Percentiles rank a stretch among this genome's conserved stretches.
Evolutionary conservation across 2,797 vertebrate genomes (phyloP).

Genomic region (Labeo calbasu): DNA sequence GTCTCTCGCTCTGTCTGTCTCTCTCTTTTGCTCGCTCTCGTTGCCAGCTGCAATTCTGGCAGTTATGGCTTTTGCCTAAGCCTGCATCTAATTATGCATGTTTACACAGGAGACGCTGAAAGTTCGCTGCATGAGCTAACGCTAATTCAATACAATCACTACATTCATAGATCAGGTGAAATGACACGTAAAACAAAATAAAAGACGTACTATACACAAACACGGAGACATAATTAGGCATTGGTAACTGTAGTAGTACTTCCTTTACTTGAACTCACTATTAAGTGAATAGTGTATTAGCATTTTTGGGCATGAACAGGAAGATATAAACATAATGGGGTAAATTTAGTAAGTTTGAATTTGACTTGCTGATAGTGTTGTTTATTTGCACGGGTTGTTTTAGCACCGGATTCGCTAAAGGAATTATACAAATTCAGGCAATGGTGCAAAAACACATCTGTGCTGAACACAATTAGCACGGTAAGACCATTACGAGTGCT

Average conservation of each 20-base stretch:
- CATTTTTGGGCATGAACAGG: background rate
- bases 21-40: background rate
- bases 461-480: background rate
- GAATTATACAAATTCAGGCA: constrained; percentile 29
- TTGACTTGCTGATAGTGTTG: background rate
- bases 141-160: constrained; percentile 34
- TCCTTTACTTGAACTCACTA: background rate
- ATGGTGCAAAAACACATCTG: constrained; percentile 13
- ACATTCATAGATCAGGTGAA: constrained; percentile 26
- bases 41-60: constrained; percentile 20
- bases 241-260: background rate
- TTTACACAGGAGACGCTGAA: constrained; percentile 37
- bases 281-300: background rate
- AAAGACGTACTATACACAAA: background rate
- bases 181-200: constrained; percentile 17
- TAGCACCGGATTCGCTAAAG: constrained; percentile 3
- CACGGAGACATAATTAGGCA: constrained; percentile 2
- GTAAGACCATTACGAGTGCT: background rate
- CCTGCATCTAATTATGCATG: constrained; percentile 41
- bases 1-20: constrained; percentile 19
- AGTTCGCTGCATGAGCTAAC: constrained; percentile 45
- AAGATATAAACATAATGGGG: constrained; percentile 1
- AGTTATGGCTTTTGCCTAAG: constrained; percentile 40
- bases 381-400: constrained; percentile 20
- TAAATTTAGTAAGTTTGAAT: background rate